Percentiles rank a stretch among this genome's conserved stretches.
phyloP scores from a whole-genome alignment of 2,888 invertebrate species.

The Phragmatobia fuliginosa region DNA sequence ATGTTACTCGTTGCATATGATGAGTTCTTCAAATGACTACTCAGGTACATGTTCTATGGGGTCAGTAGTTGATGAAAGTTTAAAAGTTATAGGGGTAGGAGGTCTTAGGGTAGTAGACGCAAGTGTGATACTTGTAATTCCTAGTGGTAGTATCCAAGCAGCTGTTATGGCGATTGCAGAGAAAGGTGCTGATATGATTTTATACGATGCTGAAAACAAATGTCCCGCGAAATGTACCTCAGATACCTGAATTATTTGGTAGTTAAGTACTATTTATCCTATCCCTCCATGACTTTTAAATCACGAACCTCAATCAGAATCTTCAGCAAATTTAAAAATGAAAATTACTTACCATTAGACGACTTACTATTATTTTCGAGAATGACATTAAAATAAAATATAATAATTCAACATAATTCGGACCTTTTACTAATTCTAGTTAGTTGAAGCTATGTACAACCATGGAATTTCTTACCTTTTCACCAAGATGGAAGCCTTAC shows the following conservation, averaged over 20 bases:
- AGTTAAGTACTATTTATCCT: background rate
- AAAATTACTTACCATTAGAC: too few species aligned
- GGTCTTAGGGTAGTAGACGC: constrained; percentile 87
- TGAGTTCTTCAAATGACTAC: constrained; percentile 28
- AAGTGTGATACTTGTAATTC: constrained; percentile 87
- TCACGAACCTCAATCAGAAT: too few species aligned
- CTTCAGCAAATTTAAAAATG: too few species aligned
- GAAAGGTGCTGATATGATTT: constrained; percentile 72
- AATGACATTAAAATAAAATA: too few species aligned
- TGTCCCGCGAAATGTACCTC: background rate
- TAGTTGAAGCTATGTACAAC: too few species aligned
- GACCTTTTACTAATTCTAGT: too few species aligned
- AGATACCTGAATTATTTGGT: background rate
- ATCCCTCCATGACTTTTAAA: background rate
- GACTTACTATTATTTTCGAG: too few species aligned
- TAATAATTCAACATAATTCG: too few species aligned
- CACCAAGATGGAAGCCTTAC: too few species aligned
- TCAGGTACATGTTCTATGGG: constrained; percentile 49
- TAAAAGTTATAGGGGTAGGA: constrained; percentile 80
- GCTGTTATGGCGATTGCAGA: constrained; percentile 88
- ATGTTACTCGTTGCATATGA: constrained; percentile 36
- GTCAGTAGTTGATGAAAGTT: constrained; percentile 37
- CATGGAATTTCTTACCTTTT: too few species aligned
- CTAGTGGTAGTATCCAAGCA: constrained; percentile 86
- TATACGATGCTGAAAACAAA: constrained; percentile 27